These are phyloP conservation scores for Scaptomyza cyrtandrae DNA, from an alignment of 2,888 invertebrate genomes.

Conservation along the genomic window DNA sequence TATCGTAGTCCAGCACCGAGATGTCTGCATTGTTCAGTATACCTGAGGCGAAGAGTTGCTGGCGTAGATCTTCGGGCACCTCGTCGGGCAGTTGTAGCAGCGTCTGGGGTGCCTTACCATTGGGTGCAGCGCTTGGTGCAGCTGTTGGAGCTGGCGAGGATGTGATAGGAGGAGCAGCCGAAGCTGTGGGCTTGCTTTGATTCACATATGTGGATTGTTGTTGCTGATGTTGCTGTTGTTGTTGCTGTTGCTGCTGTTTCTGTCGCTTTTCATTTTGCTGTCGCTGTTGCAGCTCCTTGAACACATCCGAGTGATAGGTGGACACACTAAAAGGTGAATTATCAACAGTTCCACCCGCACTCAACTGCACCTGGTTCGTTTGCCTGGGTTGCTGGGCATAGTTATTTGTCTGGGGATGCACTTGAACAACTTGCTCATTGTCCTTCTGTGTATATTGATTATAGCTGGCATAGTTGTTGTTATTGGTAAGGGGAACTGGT, in stretches of 20 bases:
- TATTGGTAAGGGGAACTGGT: constrained; percentile 77
- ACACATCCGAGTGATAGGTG: constrained; percentile 83
- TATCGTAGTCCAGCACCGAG: constrained; percentile 94
- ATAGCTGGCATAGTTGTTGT: constrained; percentile 56
- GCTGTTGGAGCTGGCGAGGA: constrained; percentile 7
- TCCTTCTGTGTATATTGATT: constrained; percentile 62
- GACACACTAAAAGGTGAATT: constrained; percentile 83
- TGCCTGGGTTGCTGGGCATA: constrained; percentile 77
- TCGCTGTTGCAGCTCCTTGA: constrained; percentile 82
- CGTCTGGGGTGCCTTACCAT: constrained; percentile 73
- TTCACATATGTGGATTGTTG: constrained; percentile 6
- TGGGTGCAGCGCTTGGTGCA: constrained; percentile 39
- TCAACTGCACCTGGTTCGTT: constrained; percentile 28
- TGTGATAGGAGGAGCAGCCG: constrained; percentile 6
- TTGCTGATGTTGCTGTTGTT: constrained; percentile 3
- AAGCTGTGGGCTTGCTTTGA: constrained; percentile 10
- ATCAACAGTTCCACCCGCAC: constrained; percentile 32
- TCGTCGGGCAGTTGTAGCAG: constrained; percentile 90
- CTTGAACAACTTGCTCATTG: constrained; percentile 59
- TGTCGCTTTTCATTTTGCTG: constrained; percentile 54
- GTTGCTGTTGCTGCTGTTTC: constrained; percentile 17
- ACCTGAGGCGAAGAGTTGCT: constrained; percentile 93
- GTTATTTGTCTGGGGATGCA: constrained; percentile 67
- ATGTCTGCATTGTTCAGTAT: constrained; percentile 95
- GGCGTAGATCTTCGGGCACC: constrained; percentile 93